These are phyloP conservation scores for Drosophila ercepeae DNA, from an alignment of 1,140 invertebrate genomes.

Conservation along the genomic window DNA sequence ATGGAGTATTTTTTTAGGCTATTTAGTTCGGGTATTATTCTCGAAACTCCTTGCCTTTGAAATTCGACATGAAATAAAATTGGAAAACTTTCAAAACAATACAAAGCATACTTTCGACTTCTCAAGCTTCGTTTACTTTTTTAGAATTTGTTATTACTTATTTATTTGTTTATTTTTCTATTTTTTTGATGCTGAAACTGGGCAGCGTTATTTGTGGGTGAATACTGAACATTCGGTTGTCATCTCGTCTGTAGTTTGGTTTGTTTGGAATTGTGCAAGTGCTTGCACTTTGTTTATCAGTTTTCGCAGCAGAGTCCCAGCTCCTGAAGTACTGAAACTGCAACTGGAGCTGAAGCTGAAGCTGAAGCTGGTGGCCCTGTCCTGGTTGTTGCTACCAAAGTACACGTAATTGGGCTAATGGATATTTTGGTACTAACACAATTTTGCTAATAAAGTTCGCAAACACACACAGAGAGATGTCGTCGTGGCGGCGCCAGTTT, in stretches of 20 bases:
- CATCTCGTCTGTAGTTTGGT: slow-evolving; percentile 50
- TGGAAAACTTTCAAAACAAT: slow-evolving; percentile 18
- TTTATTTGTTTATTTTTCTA: slow-evolving; percentile 5
- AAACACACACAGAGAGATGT: slow-evolving; percentile 56
- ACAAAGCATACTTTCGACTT: slow-evolving; percentile 24
- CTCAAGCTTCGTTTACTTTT: slow-evolving; percentile 20
- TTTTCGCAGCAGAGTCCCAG: slow-evolving; percentile 22
- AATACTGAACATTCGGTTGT: slow-evolving; percentile 22
- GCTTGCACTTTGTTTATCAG: slow-evolving; percentile 66
- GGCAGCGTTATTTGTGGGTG: slow-evolving; percentile 31
- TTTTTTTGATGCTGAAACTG: not conserved
- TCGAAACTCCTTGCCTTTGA: not conserved
- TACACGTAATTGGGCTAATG: slow-evolving; percentile 82
- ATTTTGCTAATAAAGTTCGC: slow-evolving; percentile 82
- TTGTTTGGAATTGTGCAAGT: slow-evolving; percentile 62
- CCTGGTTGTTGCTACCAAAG: slow-evolving; percentile 61
- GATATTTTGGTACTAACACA: slow-evolving; percentile 81
- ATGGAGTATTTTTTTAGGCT: not conserved
- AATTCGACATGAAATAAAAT: slow-evolving; percentile 15
- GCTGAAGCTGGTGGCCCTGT: slow-evolving; percentile 16
- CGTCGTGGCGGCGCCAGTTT: slow-evolving; percentile 12
- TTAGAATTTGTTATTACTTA: slow-evolving; percentile 29
- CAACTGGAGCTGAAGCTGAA: slow-evolving; percentile 15
- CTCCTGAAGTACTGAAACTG: slow-evolving; percentile 14
- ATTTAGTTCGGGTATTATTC: not conserved